Conservation (phyloP, 2,113 vertebrate species). For the Pteropus alecto region DNA sequence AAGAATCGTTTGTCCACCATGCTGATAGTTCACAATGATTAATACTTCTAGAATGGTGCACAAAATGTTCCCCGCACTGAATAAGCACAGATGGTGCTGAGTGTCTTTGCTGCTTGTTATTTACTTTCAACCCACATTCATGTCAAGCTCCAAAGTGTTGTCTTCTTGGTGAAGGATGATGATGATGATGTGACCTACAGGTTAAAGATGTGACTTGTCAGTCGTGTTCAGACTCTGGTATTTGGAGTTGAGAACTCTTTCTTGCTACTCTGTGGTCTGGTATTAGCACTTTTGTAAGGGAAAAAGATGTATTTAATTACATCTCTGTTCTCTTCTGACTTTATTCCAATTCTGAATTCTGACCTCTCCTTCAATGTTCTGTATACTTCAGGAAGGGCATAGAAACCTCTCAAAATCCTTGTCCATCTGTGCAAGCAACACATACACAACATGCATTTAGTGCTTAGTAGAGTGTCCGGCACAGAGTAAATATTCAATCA, state of each 20-base stretch:
- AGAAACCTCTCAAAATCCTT: conserved; percentile 1
- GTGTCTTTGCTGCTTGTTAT: not conserved
- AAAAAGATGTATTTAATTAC: not conserved
- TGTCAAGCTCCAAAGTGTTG: not conserved
- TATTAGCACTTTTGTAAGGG: not conserved
- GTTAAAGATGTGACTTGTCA: not conserved
- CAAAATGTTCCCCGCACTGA: not conserved
- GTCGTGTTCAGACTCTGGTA: not conserved
- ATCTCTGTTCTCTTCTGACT: not conserved
- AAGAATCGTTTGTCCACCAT: not conserved
- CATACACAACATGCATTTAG: not conserved
- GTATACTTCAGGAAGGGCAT: not conserved
- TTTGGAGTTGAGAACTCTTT: not conserved
- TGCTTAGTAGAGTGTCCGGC: not conserved
- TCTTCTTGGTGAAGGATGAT: not conserved
- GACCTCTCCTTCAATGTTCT: not conserved
- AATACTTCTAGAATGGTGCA: not conserved
- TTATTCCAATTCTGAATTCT: not conserved
- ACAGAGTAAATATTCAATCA: not conserved
- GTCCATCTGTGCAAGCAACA: not conserved
- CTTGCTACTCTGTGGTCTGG: not conserved
- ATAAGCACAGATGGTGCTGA: not conserved
- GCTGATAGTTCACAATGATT: not conserved
- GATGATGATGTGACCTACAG: not conserved
- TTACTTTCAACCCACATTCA: conserved; percentile 25